Evolutionary conservation across 2,113 vertebrate species (phyloP).

Genomic region (Cercocebus atys): DNA sequence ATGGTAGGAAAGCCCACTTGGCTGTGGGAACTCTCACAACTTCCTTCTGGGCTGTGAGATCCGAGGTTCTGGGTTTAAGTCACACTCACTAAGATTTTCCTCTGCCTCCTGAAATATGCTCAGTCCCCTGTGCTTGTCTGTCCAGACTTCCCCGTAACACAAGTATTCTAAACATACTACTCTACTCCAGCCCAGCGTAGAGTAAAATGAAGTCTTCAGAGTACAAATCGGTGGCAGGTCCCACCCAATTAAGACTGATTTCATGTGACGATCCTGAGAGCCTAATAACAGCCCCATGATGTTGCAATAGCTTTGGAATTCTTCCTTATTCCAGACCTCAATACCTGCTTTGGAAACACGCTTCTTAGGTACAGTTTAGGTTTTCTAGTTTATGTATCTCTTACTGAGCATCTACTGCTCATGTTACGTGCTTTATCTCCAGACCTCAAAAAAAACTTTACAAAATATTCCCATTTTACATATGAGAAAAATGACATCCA

Average conservation of each 20-base stretch:
- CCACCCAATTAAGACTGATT: constrained; percentile 54
- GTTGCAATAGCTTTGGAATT: constrained; percentile 4
- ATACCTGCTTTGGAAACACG: constrained; percentile 36
- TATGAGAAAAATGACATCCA: not conserved
- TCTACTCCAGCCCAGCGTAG: constrained; percentile 1
- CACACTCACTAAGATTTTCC: not conserved
- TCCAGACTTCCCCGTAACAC: not conserved
- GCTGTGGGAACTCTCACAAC: no score
- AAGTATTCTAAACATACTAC: constrained; percentile 46
- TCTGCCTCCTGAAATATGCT: not conserved
- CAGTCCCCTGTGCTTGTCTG: not conserved
- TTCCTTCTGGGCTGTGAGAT: not conserved
- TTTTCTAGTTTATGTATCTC: not conserved
- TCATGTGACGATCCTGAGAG: constrained; percentile 20
- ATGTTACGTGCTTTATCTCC: not conserved
- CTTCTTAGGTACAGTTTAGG: not conserved
- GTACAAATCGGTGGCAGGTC: not conserved
- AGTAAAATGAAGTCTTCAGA: constrained; percentile 53
- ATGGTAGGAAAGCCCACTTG: not conserved
- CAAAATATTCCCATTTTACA: not conserved
- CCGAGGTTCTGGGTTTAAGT: not conserved
- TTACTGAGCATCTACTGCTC: not conserved
- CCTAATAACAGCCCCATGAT: not conserved
- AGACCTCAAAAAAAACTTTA: not conserved
- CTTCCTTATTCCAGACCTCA: constrained; percentile 52